Conservation (phyloP, 2,113 vertebrate species). For the Nycticorax nycticorax region DNA sequence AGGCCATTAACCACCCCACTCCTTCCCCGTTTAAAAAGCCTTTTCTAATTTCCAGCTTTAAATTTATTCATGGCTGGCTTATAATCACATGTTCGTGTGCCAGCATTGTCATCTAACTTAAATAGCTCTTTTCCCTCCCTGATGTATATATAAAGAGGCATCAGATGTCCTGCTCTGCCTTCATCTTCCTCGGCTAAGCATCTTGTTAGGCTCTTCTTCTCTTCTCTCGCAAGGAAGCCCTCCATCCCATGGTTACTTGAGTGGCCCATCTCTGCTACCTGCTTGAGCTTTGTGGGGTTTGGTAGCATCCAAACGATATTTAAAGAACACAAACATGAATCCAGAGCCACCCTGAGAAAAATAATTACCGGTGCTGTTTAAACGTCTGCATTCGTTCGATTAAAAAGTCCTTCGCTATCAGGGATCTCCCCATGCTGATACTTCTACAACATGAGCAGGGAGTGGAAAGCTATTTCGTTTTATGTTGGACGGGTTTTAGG, state of each 20-base stretch:
- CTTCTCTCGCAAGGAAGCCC: neutral
- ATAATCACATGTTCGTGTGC: neutral
- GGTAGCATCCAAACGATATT: neutral
- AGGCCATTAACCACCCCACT: neutral
- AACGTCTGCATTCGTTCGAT: neutral
- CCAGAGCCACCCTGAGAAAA: neutral
- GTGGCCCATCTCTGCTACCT: neutral
- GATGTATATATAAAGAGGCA: neutral
- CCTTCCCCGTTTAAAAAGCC: neutral
- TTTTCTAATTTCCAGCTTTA: constrained; percentile 19
- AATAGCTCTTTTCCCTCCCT: neutral
- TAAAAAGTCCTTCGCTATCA: neutral
- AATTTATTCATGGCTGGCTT: neutral
- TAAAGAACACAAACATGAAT: neutral
- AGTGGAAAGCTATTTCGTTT: neutral
- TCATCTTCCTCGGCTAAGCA: neutral
- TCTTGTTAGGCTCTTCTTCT: neutral
- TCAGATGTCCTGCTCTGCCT: neutral
- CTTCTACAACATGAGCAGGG: neutral
- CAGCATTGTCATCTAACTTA: neutral
- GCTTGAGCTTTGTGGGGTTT: neutral
- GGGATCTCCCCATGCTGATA: neutral
- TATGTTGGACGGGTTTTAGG: neutral
- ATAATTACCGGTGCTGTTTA: neutral
- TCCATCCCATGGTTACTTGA: neutral